phyloP scores from a whole-genome alignment of 2,888 invertebrate species.

The Drosophila testacea region DNA sequence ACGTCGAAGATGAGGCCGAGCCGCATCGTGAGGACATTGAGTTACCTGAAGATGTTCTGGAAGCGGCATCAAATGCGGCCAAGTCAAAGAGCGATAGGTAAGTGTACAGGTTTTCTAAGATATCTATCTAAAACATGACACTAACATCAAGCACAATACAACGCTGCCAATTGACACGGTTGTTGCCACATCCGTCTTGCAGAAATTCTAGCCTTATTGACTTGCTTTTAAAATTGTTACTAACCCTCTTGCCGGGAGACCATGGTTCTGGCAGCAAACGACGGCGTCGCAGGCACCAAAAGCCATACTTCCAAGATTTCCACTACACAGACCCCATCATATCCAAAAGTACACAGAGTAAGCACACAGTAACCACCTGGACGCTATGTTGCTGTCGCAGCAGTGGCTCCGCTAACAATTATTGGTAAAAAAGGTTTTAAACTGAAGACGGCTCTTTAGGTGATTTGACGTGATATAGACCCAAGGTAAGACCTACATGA shows the following conservation, averaged over 20 bases:
- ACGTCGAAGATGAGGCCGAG: conserved; percentile 85
- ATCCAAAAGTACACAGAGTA: conserved; percentile 29
- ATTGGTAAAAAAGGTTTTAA: conserved; percentile 64
- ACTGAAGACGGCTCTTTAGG: conserved; percentile 41
- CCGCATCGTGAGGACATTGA: conserved; percentile 84
- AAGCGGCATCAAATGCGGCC: conserved; percentile 76
- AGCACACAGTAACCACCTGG: conserved; percentile 49
- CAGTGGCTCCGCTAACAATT: conserved; percentile 55
- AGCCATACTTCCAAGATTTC: conserved; percentile 55
- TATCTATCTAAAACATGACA: conserved; percentile 28
- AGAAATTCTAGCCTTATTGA: conserved; percentile 78
- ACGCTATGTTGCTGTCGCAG: conserved; percentile 70
- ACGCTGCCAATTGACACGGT: conserved; percentile 23
- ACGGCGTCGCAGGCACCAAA: conserved; percentile 49
- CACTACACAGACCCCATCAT: conserved; percentile 55
- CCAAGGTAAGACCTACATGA: conserved; percentile 58
- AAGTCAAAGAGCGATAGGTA: conserved; percentile 86
- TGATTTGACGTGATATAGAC: conserved; percentile 63
- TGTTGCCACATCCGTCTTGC: conserved; percentile 69
- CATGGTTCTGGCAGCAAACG: conserved; percentile 49
- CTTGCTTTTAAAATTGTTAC: conserved; percentile 81
- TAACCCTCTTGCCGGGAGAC: conserved; percentile 74
- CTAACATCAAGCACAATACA: conserved; percentile 55
- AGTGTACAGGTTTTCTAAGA: conserved; percentile 65
- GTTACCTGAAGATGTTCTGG: conserved; percentile 81